Evolutionary conservation across 1,140 invertebrate genomes (phyloP).

Genomic region (Aphidius gifuensis): DNA sequence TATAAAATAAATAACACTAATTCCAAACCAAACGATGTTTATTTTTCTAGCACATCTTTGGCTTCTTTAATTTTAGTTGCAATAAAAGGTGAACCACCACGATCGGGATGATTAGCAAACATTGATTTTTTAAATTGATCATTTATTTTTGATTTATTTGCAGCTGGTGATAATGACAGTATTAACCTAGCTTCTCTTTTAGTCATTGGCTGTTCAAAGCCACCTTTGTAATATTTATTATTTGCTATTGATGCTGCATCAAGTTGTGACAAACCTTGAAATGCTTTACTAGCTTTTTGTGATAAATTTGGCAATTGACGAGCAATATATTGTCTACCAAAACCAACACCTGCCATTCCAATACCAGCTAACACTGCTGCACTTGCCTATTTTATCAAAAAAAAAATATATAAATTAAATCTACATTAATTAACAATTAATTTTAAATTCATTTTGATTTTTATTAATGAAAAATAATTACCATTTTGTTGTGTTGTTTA

Average conservation of each 20-base stretch:
- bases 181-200: conserved; percentile 90
- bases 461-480: too few species aligned
- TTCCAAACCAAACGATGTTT: background rate
- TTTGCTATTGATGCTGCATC: conserved; percentile 70
- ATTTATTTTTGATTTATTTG: conserved; percentile 79
- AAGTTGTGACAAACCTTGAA: conserved; percentile 77
- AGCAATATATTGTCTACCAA: conserved; percentile 76
- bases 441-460: too few species aligned
- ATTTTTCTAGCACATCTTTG: conserved; percentile 86
- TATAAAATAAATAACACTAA: too few species aligned
- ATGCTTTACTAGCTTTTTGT: conserved; percentile 71
- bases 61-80: conserved; percentile 99
- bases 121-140: conserved; percentile 96
- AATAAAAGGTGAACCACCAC: conserved; percentile 93
- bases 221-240: conserved; percentile 95
- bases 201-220: conserved; percentile 95
- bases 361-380: conserved; percentile 76
- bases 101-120: conserved; percentile 95
- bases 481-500: too few species aligned
- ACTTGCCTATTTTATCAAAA: conserved; percentile 58
- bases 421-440: too few species aligned
- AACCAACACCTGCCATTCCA: conserved; percentile 81
- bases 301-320: conserved; percentile 72
- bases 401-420: too few species aligned
- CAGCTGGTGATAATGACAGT: conserved; percentile 82